These are phyloP conservation scores for Sternarchorhynchus goeldii DNA, from an alignment of 2,797 vertebrate genomes.

Conservation along the genomic window DNA sequence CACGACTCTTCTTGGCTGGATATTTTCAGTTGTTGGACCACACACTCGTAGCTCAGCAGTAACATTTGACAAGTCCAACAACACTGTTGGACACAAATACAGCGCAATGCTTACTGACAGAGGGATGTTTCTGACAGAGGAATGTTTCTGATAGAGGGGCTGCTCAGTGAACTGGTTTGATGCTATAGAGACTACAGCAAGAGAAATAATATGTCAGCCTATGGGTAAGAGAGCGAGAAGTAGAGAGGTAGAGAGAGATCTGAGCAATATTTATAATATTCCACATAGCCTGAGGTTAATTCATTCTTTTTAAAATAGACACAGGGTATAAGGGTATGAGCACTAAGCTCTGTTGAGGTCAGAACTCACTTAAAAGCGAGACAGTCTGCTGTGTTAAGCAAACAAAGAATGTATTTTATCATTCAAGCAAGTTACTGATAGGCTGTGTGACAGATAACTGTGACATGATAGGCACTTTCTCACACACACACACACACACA, in stretches of 20 bases:
- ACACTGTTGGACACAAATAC: too few species aligned
- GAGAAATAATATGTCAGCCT: constrained; percentile 8
- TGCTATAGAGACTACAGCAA: background rate
- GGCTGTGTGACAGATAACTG: background rate
- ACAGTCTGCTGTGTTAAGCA: background rate
- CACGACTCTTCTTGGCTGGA: too few species aligned
- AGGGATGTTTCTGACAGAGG: too few species aligned
- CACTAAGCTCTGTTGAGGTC: constrained; percentile 20
- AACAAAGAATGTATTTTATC: background rate
- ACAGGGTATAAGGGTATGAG: constrained; percentile 20
- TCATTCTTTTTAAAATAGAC: constrained; percentile 42
- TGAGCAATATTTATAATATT: constrained; percentile 26
- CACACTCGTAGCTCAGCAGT: too few species aligned
- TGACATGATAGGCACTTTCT: background rate
- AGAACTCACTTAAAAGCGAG: constrained; percentile 23
- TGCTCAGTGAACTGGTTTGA: background rate
- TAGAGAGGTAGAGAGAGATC: constrained; percentile 41
- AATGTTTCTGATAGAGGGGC: too few species aligned
- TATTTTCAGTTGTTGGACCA: too few species aligned
- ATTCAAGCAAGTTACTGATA: background rate
- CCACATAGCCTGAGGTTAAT: constrained; percentile 39
- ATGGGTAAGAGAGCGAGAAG: constrained; percentile 23
- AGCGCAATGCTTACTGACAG: too few species aligned
- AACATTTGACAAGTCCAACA: too few species aligned
- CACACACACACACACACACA: too few species aligned